These are phyloP conservation scores for Galeruca laticollis DNA, from an alignment of 2,888 invertebrate genomes.

Conservation along the genomic window DNA sequence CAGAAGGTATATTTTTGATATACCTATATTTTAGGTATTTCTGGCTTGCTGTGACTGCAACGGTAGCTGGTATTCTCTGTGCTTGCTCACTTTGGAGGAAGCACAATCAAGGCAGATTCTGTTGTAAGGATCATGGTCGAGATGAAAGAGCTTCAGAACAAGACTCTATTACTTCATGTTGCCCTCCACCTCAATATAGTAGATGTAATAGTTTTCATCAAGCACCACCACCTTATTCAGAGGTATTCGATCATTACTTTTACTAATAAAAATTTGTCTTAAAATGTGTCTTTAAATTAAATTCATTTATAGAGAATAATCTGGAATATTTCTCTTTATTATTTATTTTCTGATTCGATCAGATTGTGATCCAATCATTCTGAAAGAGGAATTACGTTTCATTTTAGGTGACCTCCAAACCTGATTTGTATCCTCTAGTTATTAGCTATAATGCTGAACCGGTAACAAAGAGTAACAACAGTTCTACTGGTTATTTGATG, in stretches of 20 bases:
- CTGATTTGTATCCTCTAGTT: slow-evolving; percentile 86
- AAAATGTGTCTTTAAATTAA: too few relatives aligned
- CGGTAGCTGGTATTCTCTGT: slow-evolving; percentile 78
- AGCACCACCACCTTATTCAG: slow-evolving; percentile 86
- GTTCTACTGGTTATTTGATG: slow-evolving; percentile 83
- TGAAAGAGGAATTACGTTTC: too few relatives aligned
- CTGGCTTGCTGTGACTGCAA: slow-evolving; percentile 74
- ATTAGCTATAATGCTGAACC: slow-evolving; percentile 83
- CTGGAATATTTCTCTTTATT: too few relatives aligned
- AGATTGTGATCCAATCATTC: too few relatives aligned
- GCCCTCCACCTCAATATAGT: slow-evolving; percentile 86
- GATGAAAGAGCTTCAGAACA: slow-evolving; percentile 77
- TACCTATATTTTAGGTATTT: slow-evolving; percentile 60
- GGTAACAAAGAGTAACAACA: slow-evolving; percentile 73
- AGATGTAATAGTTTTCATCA: slow-evolving; percentile 87
- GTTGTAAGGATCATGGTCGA: slow-evolving; percentile 65
- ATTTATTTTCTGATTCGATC: too few relatives aligned
- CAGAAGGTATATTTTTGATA: background rate
- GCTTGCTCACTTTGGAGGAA: slow-evolving; percentile 77
- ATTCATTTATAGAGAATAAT: background rate
- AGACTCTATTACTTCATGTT: slow-evolving; percentile 83
- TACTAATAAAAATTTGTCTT: background rate
- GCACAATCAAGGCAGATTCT: slow-evolving; percentile 63
- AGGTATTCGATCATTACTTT: slow-evolving; percentile 69
- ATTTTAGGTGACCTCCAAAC: slow-evolving; percentile 84